Base-by-base conservation (phyloP, 2,888 invertebrate species). In the Leucophenga maculata region DNA sequence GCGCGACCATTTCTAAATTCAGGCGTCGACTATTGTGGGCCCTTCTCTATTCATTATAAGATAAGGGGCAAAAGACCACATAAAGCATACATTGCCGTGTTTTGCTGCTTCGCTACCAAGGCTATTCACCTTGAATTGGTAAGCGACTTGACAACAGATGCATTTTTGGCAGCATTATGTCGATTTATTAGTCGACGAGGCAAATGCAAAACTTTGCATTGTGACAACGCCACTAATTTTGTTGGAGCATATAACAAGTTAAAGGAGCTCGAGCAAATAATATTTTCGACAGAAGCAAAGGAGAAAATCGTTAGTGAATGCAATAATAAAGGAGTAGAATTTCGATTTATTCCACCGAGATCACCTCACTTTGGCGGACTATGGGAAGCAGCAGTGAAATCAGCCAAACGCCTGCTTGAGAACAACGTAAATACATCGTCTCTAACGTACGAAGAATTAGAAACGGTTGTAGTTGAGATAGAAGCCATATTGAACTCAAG, bases 381-480 rank as follows among this genome's bases (percentile, higher is more conserved):
- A 14, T 59, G 59, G 67, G 74, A 75, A 65, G 71, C 70, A 13
- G 71, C 69, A 0, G 72, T 74, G 2, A 72, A 70, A 60, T 57
- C 65, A n/a, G 72, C 67, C 39, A 54, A 69, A 57, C 72, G 70
- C 65, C 82, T 83, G 54, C 67, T 85, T 4, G 68, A 70, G 9
- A 69, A 78, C 18, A 71, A 76, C 8, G 66, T 83, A 9, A 77
- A 78, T 11, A 69, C 73, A n/a, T 18, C 69, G 6, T 69, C 66
- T n/a, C 67, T 83, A 6, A 80, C 77, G 0, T 78, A 73, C 54
- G 78, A 83, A 70, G 79, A 86, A 67, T 71, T 82, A 22, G 50
- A 70, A 16, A 84, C 80, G 6, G 50, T 80, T 1, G 13, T 77
- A 1, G 55, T 71, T 20, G 77, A 78, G 69, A 67, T 69, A 14